phyloP scores from a whole-genome alignment of 2,888 invertebrate species.

The Acleris cristana region DNA sequence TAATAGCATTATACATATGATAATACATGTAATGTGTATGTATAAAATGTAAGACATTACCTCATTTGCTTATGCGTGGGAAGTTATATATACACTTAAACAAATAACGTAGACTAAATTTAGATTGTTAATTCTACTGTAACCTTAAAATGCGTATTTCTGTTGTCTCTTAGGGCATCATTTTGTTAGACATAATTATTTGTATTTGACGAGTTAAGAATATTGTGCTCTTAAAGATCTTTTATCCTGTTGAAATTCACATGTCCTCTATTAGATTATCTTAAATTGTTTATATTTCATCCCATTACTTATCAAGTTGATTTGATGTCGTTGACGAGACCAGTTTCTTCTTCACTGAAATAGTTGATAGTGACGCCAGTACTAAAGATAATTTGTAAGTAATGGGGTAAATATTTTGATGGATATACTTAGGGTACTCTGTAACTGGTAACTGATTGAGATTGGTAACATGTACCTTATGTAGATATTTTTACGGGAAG shows the following conservation, averaged over 20 bases:
- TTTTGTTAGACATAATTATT: conserved; percentile 33
- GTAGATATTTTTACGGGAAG: conserved; percentile 49
- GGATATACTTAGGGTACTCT: conserved; percentile 24
- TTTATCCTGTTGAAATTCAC: conserved; percentile 36
- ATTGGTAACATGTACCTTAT: conserved; percentile 29
- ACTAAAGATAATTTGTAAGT: conserved; percentile 24
- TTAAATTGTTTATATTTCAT: conserved; percentile 25
- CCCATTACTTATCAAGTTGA: conserved; percentile 33
- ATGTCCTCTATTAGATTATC: conserved; percentile 20
- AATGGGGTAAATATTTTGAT: conserved; percentile 32
- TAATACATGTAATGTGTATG: conserved; percentile 27
- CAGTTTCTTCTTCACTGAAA: conserved; percentile 1
- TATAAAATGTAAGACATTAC: conserved; percentile 34
- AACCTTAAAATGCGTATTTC: conserved; percentile 32
- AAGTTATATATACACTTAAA: conserved; percentile 28
- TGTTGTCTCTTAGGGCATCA: conserved; percentile 19
- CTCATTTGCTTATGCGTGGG: conserved; percentile 34
- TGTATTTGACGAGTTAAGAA: conserved; percentile 28
- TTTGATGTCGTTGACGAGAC: background rate
- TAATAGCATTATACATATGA: conserved; percentile 8
- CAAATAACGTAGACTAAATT: conserved; percentile 35
- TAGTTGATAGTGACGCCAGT: background rate
- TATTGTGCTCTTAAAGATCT: conserved; percentile 32
- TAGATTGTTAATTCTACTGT: conserved; percentile 35
- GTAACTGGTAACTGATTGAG: conserved; percentile 25